phyloP scores from a whole-genome alignment of 64 coral and sea anemone genomes.

The Platygyra sinensis region DNA sequence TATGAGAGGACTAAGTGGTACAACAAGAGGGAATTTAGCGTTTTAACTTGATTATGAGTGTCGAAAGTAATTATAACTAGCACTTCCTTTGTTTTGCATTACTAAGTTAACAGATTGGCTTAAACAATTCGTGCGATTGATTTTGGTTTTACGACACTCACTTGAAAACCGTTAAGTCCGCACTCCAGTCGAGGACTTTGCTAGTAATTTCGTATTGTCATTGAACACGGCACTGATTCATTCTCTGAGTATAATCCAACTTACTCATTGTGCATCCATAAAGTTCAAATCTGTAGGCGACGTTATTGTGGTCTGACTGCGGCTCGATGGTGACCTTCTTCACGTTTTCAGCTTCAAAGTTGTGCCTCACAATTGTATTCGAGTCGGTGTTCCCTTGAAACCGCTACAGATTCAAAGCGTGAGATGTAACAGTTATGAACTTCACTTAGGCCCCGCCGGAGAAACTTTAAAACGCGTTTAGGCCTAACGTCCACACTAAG shows the following conservation, averaged over 20 bases:
- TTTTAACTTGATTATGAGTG: no score
- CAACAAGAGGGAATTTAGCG: no score
- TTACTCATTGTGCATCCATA: constrained; percentile 48
- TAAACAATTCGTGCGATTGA: no score
- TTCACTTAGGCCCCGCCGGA: neutral
- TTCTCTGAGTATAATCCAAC: neutral
- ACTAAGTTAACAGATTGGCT: no score
- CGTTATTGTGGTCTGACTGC: neutral
- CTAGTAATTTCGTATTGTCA: no score
- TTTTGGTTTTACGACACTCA: no score
- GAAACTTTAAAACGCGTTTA: no score
- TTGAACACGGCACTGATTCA: neutral
- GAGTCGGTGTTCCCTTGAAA: constrained; percentile 19
- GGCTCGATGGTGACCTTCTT: neutral
- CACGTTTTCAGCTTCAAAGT: constrained; percentile 12
- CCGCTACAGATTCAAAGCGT: neutral
- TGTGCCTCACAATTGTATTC: constrained; percentile 15
- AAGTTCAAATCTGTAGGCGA: constrained; percentile 42
- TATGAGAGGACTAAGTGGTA: no score
- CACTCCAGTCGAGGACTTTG: no score
- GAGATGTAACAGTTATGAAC: neutral
- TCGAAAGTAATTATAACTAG: no score
- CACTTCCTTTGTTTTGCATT: no score
- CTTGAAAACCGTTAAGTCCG: no score
- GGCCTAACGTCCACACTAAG: neutral